A percentile compares a stretch with the other conserved stretches of the same genome.
These are phyloP conservation scores for Limnothrissa miodon DNA, from an alignment of 2,113 vertebrate genomes.

Conservation along the genomic window DNA sequence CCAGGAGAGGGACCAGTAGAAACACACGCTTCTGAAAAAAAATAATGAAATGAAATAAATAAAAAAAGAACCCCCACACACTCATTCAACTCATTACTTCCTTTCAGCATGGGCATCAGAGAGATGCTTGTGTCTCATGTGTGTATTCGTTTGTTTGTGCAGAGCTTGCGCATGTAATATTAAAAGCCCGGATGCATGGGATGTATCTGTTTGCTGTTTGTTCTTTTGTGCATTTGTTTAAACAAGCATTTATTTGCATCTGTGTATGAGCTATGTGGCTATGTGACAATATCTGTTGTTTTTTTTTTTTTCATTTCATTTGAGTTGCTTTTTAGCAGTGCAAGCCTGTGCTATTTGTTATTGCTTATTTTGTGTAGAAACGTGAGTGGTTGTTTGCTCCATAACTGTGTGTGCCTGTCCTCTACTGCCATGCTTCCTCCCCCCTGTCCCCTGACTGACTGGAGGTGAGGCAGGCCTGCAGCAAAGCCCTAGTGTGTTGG, in stretches of 20 bases:
- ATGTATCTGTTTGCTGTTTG: not conserved
- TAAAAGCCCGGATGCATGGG: not conserved
- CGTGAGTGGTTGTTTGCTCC: not conserved
- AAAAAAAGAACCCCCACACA: too few relatives aligned
- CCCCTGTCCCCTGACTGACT: not conserved
- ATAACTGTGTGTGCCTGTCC: not conserved
- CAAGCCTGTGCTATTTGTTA: not conserved
- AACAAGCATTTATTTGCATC: not conserved
- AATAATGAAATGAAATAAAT: too few relatives aligned
- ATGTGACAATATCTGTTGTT: not conserved
- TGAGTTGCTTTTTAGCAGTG: not conserved
- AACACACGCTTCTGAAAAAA: not conserved
- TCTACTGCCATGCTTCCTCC: not conserved
- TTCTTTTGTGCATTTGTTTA: not conserved
- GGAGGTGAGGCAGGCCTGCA: not conserved
- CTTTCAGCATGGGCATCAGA: not conserved
- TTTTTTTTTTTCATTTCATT: too few relatives aligned
- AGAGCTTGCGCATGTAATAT: too few relatives aligned
- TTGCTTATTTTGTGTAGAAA: not conserved
- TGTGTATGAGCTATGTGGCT: not conserved
- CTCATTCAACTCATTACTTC: not conserved
- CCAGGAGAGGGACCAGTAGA: not conserved
- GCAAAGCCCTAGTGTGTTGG: not conserved
- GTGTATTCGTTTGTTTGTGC: not conserved
- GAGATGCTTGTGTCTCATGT: not conserved